Base-by-base conservation (phyloP, 2,888 invertebrate genomes). In the Philhelius pedissequus region DNA sequence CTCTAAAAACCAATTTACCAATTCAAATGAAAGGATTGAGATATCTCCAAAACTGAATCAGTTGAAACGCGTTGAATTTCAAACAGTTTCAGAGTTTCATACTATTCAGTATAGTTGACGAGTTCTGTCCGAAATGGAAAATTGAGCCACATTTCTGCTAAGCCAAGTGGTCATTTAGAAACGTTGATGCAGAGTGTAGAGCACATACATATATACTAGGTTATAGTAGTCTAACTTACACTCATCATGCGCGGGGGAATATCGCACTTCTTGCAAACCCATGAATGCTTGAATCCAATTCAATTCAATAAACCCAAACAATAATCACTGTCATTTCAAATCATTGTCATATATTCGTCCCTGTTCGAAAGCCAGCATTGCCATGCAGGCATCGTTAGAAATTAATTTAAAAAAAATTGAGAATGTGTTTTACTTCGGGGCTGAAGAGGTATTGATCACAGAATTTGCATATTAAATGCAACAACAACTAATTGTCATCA, bases 281-380 rank as follows among this genome's bases (percentile, higher is more conserved):
- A n/a, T 45, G 62, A 73, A 64, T 66, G 52, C 60, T 40, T 22
- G 54, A 79, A 83, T 83, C 70, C 75, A 74, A 84, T 84, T 75
- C 84, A 84, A 84, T 84, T 84, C 84, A 84, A 84, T 84, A 84
- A 84, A 84, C 84, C 84, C 80, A 84, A 84, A 84, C 84, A 84
- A 84, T 84, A 84, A 84, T 84, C 84, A 84, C 84, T 76, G 84
- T 80, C 84, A 84, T 84, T 80, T 84, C 80, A 80, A 84, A 71
- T 84, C 84, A 84, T 84, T 84, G 84, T 76, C 75, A 62, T 40
- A 40, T 15, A 79, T 54, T 58, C 27, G 68, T 68, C n/a, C 40
- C 43, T 56, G 38, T 22, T 40, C 43, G 35, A 11, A 22, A 64
- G 30, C 0, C 2, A 45, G 32, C 13, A 32, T 64, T 64, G 45